Base-by-base conservation (phyloP, 2,888 invertebrate species). In the Cosmia trapezina region DNA sequence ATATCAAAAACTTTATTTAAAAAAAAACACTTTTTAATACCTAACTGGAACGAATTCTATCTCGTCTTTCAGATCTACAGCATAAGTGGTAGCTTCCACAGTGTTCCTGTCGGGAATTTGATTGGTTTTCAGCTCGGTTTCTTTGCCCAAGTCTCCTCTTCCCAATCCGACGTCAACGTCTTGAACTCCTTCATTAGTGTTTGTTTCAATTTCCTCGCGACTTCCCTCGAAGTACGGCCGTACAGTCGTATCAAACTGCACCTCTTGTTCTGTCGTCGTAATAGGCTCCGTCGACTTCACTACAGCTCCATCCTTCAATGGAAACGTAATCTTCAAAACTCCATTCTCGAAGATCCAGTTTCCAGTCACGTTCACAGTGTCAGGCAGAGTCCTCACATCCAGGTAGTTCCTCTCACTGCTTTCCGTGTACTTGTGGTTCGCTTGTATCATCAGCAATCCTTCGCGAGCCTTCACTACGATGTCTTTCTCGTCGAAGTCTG, bases 21-120 rank as follows among this genome's bases (percentile, higher is more conserved):
- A 47, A 69, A 71, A 49, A 54, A 54, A 61, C 67, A 47, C 41
- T 51, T 45, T 53, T 70, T 88, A 88, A 82, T 89, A 91, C 60
- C 81, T 88, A 22, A 94, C 88, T 2, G 95, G 93, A 17, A 95
- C 93, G 74, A 95, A 95, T 66, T 95, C 95, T 0, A 92, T 85
- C 11, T 95, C 94, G 64, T 93, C 88, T 37, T 92, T 93, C 37
- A 94, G 72, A 68, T 94, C 93, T 0, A 95, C 94, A 1, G 94
- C 89, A 79, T 95, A 94, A 0, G 94, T 95, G 0, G 95, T 95
- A 0, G 93, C 93, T 85, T 95, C 95, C 0, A 94, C 90, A 0
- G 64, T 37, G 19, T 72, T 73, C 0, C 60, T 75, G 49, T 72
- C 47, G 0, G 90, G 81, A 14, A 93, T 90, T 64, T 90, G 91